These are phyloP conservation scores for Mizuhopecten yessoensis DNA, from an alignment of 1,140 invertebrate species.

Conservation along the genomic window DNA sequence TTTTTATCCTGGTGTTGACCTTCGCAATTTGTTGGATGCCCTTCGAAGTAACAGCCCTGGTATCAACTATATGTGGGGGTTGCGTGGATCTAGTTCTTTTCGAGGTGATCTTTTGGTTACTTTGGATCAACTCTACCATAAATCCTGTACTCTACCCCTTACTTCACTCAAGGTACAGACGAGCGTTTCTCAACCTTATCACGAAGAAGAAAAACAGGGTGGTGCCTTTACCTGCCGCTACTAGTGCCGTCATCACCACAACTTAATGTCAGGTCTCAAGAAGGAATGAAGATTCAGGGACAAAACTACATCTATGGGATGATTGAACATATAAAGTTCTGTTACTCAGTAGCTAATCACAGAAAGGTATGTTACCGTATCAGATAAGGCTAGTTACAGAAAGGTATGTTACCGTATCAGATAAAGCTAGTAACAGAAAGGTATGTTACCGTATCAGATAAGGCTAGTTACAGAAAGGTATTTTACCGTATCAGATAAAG, in stretches of 20 bases:
- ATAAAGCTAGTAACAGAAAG: too few species aligned
- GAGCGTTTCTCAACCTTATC: constrained; percentile 55
- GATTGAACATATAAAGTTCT: too few species aligned
- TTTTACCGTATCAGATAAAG: too few species aligned
- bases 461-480: too few species aligned
- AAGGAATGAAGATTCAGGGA: neutral
- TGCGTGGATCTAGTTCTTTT: constrained; percentile 57
- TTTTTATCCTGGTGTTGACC: constrained; percentile 64
- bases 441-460: too few species aligned
- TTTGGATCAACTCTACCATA: constrained; percentile 67
- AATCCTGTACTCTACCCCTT: constrained; percentile 69
- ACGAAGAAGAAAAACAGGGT: neutral
- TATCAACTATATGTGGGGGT: constrained; percentile 51
- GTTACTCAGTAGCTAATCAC: too few species aligned
- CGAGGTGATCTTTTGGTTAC: constrained; percentile 65
- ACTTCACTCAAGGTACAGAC: constrained; percentile 63
- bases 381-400: too few species aligned
- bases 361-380: too few species aligned
- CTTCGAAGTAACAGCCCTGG: constrained; percentile 61
- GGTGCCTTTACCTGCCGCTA: neutral
- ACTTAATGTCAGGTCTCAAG: neutral
- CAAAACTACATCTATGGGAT: neutral
- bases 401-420: too few species aligned
- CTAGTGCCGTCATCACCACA: neutral
- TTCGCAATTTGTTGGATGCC: constrained; percentile 69